Percentiles rank a stretch among this genome's conserved stretches.
These are phyloP conservation scores for Nomada flava DNA, from an alignment of 2,888 invertebrate species.

Conservation along the genomic window DNA sequence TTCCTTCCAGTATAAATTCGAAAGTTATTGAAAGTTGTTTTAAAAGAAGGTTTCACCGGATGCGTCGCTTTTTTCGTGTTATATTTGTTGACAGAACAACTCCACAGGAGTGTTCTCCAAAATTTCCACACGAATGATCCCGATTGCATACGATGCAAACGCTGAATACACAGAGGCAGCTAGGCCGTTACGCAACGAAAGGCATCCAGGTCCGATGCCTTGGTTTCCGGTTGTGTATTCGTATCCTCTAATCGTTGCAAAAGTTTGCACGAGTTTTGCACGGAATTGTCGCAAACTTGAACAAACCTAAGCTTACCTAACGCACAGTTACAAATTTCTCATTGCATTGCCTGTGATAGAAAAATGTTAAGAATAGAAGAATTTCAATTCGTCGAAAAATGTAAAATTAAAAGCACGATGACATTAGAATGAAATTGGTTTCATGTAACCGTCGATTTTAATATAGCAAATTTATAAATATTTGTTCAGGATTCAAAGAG, in stretches of 20 bases:
- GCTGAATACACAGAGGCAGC: neutral
- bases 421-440: no score
- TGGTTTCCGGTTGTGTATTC: conserved; percentile 43
- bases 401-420: no score
- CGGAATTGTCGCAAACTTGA: neutral
- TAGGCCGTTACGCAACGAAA: neutral
- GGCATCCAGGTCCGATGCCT: conserved; percentile 27
- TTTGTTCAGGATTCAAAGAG: no score
- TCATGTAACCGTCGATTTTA: no score
- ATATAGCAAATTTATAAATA: no score
- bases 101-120: neutral
- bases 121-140: neutral
- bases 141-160: neutral
- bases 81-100: neutral
- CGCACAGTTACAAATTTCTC: neutral
- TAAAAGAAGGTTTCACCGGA: no score
- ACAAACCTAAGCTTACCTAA: neutral
- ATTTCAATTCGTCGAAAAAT: no score
- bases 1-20: no score
- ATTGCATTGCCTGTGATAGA: no score
- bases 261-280: conserved; percentile 17
- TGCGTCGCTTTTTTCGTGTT: neutral
- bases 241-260: conserved; percentile 3
- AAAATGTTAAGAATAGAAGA: no score
- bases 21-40: no score